These are phyloP conservation scores for Tauraco hartlaubi DNA, from an alignment of 2,797 vertebrate genomes.

Conservation along the genomic window DNA sequence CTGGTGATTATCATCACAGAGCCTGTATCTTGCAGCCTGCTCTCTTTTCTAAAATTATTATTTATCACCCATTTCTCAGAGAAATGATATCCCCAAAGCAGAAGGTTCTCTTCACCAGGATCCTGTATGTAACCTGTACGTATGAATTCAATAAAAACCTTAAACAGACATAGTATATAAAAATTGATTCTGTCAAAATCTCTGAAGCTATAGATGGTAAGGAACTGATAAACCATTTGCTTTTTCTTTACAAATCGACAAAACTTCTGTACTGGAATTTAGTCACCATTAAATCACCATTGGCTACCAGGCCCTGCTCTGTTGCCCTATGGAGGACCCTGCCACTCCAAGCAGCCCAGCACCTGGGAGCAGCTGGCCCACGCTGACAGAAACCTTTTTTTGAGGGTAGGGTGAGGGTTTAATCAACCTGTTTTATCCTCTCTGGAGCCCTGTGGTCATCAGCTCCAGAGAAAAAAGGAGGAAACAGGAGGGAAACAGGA, in stretches of 20 bases:
- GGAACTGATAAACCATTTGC: neutral
- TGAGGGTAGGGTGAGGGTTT: neutral
- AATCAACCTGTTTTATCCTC: neutral
- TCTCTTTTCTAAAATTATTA: conserved; percentile 59
- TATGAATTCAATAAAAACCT: neutral
- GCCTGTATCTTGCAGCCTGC: conserved; percentile 23
- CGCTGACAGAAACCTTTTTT: neutral
- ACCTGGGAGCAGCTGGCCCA: neutral
- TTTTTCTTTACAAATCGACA: neutral
- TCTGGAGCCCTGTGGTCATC: neutral
- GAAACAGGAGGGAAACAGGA: neutral
- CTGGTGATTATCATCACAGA: conserved; percentile 64
- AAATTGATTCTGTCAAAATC: neutral
- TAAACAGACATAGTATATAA: neutral
- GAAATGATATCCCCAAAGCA: conserved; percentile 18
- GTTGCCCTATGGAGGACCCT: too few species aligned
- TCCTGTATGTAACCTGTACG: neutral
- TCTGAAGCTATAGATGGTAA: neutral
- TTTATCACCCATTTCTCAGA: conserved; percentile 56
- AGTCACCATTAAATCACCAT: neutral
- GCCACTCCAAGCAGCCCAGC: neutral
- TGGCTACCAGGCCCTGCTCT: neutral
- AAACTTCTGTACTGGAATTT: neutral
- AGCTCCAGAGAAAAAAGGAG: neutral
- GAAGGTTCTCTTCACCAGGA: conserved; percentile 9